Evolutionary conservation across 2,113 vertebrate genomes (phyloP), one percentile per base, ranked within the genome.

Genomic region (Gobio gobio): DNA sequence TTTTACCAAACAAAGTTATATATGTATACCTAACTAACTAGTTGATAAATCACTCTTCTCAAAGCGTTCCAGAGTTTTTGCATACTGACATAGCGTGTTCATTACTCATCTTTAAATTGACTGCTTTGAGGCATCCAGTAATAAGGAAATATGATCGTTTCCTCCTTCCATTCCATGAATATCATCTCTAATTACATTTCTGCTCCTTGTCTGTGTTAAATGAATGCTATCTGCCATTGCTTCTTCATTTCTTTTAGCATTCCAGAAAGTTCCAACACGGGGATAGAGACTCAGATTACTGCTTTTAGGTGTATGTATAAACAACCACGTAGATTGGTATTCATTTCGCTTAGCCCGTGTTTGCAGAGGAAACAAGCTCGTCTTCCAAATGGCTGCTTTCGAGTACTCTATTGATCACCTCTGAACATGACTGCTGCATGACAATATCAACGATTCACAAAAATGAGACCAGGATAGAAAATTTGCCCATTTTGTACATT

Each of bases 141-240:
- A 92, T 91, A 89, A 84, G 89, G 87, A 92, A 90, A 90, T 89
- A 91, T 91, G 88, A 90, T 88, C 54, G 83, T 87, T 87, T 89
- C 86, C 70, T 85, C 54, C 63, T 88, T 89, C 75, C 75, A 83
- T 83, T 74, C 78, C 70, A 86, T 85, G 85, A 86, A 90, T 88
- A 83, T 91, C 83, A 85, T 73, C 72, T 88, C 83, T 90, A 87
- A 89, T 90, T 90, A 83, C 78, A 87, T 86, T 88, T 90, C 85
- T 75, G 26, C 85, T 81, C 72, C 68, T 33, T 76, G 66, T 84
- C 81, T 84, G 75, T 45, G 58, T 85, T 78, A 64, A 74, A 87
- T 51, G 64, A 81, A 87, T 47, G 83, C 36, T 63, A 29, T 78
- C 40, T 63, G 61, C 61, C 14, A 64, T 79, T 51, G 16, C 75